phyloP scores from a whole-genome alignment of 1,140 invertebrate species.

The Spodoptera frugiperda region DNA sequence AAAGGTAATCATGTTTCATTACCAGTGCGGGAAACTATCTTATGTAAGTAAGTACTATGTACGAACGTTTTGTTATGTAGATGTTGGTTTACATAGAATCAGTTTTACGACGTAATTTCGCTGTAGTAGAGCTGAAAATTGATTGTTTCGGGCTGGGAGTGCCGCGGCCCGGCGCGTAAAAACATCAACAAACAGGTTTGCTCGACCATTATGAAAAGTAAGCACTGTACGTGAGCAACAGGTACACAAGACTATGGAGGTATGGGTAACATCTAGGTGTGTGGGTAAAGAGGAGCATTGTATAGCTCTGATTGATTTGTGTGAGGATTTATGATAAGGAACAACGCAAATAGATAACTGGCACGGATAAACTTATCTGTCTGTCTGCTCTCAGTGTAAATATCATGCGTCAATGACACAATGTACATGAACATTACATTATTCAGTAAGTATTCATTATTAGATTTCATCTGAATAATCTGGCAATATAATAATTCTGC shows the following conservation, averaged over 20 bases:
- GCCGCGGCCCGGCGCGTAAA: slow-evolving; percentile 25
- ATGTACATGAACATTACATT: too few relatives aligned
- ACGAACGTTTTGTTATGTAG: slow-evolving; percentile 22
- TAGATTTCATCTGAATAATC: too few relatives aligned
- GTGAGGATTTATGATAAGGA: slow-evolving; percentile 22
- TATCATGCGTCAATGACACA: not conserved
- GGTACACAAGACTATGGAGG: slow-evolving; percentile 26
- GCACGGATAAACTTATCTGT: slow-evolving; percentile 27
- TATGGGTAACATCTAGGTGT: slow-evolving; percentile 9
- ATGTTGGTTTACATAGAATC: not conserved
- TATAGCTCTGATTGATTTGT: slow-evolving; percentile 22
- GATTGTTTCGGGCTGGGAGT: slow-evolving; percentile 4
- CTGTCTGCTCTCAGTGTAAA: slow-evolving; percentile 1
- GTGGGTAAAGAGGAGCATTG: slow-evolving; percentile 15
- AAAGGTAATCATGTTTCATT: slow-evolving; percentile 36
- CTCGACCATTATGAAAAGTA: slow-evolving; percentile 45
- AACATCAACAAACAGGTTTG: slow-evolving; percentile 60
- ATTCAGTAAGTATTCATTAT: too few relatives aligned
- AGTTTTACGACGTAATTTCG: slow-evolving; percentile 6
- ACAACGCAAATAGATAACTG: slow-evolving; percentile 32
- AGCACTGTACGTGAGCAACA: slow-evolving; percentile 39
- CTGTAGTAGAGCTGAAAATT: slow-evolving; percentile 43
- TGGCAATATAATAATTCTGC: too few relatives aligned
- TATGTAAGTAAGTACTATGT: slow-evolving; percentile 25
- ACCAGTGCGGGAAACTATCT: slow-evolving; percentile 22